Percentiles rank a stretch among this genome's conserved stretches.
These are phyloP conservation scores for Homarus americanus DNA, from an alignment of 1,140 invertebrate species.

Conservation along the genomic window DNA sequence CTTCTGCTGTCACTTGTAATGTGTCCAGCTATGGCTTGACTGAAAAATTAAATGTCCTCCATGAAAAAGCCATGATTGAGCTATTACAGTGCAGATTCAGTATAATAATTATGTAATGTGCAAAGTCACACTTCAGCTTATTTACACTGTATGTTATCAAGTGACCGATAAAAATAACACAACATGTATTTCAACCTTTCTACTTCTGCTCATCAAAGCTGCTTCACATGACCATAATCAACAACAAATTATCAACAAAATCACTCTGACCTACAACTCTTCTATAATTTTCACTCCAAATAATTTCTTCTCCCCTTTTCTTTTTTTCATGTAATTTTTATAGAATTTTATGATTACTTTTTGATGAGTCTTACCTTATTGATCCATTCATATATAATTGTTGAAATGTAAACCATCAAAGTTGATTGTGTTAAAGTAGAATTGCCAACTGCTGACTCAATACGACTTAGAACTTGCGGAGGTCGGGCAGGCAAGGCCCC, in stretches of 20 bases:
- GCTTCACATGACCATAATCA: neutral
- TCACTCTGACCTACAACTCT: neutral
- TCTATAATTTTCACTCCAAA: neutral
- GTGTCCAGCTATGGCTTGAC: no score
- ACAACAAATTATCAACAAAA: neutral
- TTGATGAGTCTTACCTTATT: conserved; percentile 43
- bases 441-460: conserved; percentile 44
- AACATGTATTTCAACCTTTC: neutral
- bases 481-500: conserved; percentile 19
- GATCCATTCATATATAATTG: conserved; percentile 60
- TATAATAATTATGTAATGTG: no score
- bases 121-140: no score
- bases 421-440: conserved; percentile 28
- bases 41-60: no score
- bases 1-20: no score
- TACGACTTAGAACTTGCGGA: conserved; percentile 52
- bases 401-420: conserved; percentile 21
- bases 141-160: no score
- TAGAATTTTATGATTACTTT: neutral
- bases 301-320: neutral
- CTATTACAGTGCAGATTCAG: neutral
- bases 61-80: neutral
- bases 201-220: neutral
- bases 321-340: neutral
- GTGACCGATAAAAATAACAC: no score